Evolutionary conservation across 2,113 vertebrate species (phyloP), one percentile per base, ranked within the genome.

Genomic region (Rattus rattus): DNA sequence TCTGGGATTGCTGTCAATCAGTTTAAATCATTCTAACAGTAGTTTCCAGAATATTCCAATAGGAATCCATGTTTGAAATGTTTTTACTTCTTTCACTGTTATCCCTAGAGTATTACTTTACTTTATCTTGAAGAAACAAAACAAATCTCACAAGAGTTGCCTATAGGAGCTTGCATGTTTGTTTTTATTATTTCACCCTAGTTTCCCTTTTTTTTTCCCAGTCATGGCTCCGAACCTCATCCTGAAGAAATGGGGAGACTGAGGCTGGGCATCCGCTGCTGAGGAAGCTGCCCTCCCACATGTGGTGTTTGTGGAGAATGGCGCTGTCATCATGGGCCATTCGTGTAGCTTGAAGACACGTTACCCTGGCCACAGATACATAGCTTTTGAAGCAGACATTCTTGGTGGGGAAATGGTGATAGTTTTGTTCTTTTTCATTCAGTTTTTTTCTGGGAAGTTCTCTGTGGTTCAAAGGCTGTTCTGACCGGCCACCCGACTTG

Each of bases 221-320:
- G 99, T 98, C 98, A 49, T 99, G 99, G 99, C 98, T 99, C 43
- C 92, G 97, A 94, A 95, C 97, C 8, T 98, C 96, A 28, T 97
- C 98, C 65, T 98, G 98, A 98, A 97, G 98, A 98, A 96, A 30
- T 69, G 52, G 24, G 59, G 49, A 75, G 65, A 89, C 88, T 63
- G 92, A 84, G 24, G 28, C 88, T 86, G 94, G 76, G 26, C 84
- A 73, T 80, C 91, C 93, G 96, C 98, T 98, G 95, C 94, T 96
- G 95, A 91, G 87, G 96, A 96, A 77, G 94, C 49, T 0, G 16
- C 81, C 90, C 56, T 11, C 52, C 52, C 43, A 0, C 52, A 19
- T 96, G 81, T 95, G 59, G 87, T 93, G 63, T 76, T 96, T 81
- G 75, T 96, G 83, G 92, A 95, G 80, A 89, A 94, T 36, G 90